Evolutionary conservation across 2,888 invertebrate species (phyloP), one percentile per base, ranked within the genome.

Genomic region (Drosophila mimica): DNA sequence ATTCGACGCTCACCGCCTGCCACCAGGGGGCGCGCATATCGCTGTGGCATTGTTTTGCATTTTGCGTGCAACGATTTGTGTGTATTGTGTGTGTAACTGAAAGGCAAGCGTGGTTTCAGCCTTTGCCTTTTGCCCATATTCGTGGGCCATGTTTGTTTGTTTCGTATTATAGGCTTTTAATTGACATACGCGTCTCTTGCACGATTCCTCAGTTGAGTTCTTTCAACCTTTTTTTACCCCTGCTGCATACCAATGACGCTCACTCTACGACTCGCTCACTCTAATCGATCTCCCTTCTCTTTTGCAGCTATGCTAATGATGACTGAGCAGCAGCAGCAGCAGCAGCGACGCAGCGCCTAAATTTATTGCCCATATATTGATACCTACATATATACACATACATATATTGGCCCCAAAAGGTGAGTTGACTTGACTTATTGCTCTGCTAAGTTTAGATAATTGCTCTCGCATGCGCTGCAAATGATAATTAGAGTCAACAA

Each of bases 151-250:
- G 58, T 56, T 61, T 66, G 59, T 68, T 59, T 36, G 62, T 61
- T 64, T 66, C 60, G 64, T 69, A 75, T 90, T 88, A 89, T 81
- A 73, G 88, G 82, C 83, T 82, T 88, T 89, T 87, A 88, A 88
- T 88, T 88, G 88, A 88, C 89, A 87, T 86, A 86, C 73, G 87
- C 83, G 81, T 79, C 77, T 75, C 76, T 78, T 76, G 82, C 88
- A 89, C 89, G 85, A 84, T 82, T 89, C 75, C 85, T 64, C 85
- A 79, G 88, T 75, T 62, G 57, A 60, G 71, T 79, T 79, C 73
- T 65, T 69, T 67, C 70, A 38, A 30, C 34, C 59, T 54, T 30
- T 25, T 38, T 62, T 56, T 62, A 54, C 43, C 17, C 51, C 72
- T 70, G 43, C 76, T 80, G 90, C 90, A 86, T 86, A 88, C 86